These are phyloP conservation scores for Halocaridina rubra DNA, from an alignment of 2,888 invertebrate genomes.

Conservation along the genomic window DNA sequence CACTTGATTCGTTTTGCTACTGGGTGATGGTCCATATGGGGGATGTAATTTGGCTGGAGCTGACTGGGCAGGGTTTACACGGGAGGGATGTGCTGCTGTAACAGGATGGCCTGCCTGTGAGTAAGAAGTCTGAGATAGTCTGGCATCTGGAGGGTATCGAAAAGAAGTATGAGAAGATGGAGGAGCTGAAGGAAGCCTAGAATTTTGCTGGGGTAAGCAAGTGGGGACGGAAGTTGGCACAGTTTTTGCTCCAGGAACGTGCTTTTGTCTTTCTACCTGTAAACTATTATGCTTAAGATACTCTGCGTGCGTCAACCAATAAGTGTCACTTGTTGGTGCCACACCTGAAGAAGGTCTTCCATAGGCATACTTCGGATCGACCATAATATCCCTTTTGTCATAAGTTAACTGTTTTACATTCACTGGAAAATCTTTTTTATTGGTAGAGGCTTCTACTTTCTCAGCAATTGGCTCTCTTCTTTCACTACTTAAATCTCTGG, in stretches of 20 bases:
- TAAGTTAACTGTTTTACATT: slow-evolving; percentile 1
- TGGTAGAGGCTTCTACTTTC: background rate
- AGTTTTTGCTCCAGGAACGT: slow-evolving; percentile 18
- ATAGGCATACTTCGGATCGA: slow-evolving; percentile 25
- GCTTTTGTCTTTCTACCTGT: slow-evolving; percentile 16
- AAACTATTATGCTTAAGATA: slow-evolving; percentile 24
- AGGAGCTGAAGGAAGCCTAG: slow-evolving; percentile 33
- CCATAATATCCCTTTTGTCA: slow-evolving; percentile 9
- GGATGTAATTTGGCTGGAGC: slow-evolving; percentile 28
- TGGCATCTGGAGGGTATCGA: slow-evolving; percentile 37
- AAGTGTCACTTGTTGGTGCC: slow-evolving; percentile 22
- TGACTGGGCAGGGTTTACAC: slow-evolving; percentile 10
- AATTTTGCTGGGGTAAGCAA: slow-evolving; percentile 43
- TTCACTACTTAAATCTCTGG: background rate
- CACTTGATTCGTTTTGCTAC: background rate
- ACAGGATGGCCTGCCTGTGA: slow-evolving; percentile 18
- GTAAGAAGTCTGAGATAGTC: slow-evolving; percentile 38
- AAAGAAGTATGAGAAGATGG: slow-evolving; percentile 34
- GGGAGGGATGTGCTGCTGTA: slow-evolving; percentile 5
- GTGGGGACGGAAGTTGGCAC: slow-evolving; percentile 44
- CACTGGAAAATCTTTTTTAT: background rate
- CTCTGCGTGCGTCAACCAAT: slow-evolving; percentile 27
- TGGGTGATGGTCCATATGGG: slow-evolving; percentile 23
- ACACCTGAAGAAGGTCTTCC: slow-evolving; percentile 4
- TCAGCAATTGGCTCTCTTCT: slow-evolving; percentile 2